Evolutionary conservation across 2,797 vertebrate species (phyloP).

Genomic region (Pseudotriccus pelzelni): DNA sequence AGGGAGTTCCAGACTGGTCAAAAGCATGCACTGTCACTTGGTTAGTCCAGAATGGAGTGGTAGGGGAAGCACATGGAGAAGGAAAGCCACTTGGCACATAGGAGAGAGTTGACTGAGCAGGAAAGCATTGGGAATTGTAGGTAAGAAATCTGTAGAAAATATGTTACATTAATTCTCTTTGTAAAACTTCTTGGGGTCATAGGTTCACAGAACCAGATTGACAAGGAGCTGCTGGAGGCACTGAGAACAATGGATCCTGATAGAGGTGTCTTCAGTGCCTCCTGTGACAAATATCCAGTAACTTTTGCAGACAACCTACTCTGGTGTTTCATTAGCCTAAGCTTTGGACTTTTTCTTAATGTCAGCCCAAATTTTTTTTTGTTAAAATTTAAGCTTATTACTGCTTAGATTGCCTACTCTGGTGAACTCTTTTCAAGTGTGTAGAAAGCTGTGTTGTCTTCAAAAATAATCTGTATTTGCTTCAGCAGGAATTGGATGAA

Average conservation of each 20-base stretch:
- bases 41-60: background rate
- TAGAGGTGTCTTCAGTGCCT: background rate
- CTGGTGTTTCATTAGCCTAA: background rate
- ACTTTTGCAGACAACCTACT: background rate
- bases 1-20: background rate
- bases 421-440: background rate
- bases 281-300: background rate
- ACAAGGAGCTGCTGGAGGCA: background rate
- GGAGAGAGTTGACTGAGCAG: background rate
- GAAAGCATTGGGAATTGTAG: background rate
- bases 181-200: background rate
- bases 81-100: background rate
- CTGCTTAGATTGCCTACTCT: background rate
- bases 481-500: background rate
- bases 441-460: background rate
- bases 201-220: background rate
- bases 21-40: background rate
- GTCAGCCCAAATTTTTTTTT: background rate
- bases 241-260: background rate
- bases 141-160: background rate
- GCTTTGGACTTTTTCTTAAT: background rate
- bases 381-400: background rate
- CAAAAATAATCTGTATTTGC: background rate
- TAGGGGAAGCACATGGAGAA: background rate
- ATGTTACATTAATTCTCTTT: background rate